Conservation (phyloP, 1,140 invertebrate genomes). For the Drosophila jambulina region DNA sequence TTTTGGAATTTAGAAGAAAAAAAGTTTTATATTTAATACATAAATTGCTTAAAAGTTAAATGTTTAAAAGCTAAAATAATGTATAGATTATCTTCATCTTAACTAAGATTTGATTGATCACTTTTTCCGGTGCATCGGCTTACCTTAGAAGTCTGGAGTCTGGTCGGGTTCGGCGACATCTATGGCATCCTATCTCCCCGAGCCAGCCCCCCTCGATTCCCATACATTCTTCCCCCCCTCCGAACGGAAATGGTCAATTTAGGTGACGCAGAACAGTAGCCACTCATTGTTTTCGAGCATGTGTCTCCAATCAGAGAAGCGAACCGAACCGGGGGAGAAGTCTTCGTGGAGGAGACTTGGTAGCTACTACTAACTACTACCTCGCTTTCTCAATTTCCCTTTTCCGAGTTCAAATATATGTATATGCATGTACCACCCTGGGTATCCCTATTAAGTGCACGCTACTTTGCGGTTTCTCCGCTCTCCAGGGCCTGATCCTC, state of each 20-base stretch:
- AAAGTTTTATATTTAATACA: too few relatives aligned
- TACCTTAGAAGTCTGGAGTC: conserved; percentile 14
- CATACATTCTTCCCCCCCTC: conserved; percentile 5
- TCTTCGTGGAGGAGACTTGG: conserved; percentile 9
- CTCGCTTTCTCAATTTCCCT: not conserved
- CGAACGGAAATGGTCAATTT: conserved; percentile 74
- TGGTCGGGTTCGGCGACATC: conserved; percentile 37
- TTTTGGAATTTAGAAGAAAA: too few relatives aligned
- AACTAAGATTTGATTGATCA: not conserved
- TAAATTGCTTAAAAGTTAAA: not conserved
- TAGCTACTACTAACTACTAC: not conserved
- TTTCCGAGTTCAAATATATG: not conserved
- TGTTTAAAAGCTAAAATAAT: not conserved
- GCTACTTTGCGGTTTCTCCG: conserved; percentile 36
- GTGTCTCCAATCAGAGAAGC: conserved; percentile 28
- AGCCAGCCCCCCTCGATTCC: not conserved
- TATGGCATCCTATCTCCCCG: conserved; percentile 16
- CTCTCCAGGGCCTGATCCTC: conserved; percentile 24
- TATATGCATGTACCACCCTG: not conserved
- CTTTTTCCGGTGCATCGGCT: conserved; percentile 19
- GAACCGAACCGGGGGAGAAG: conserved; percentile 9
- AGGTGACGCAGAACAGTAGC: conserved; percentile 55
- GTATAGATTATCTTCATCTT: too few relatives aligned
- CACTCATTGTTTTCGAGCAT: conserved; percentile 59
- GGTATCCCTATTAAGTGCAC: conserved; percentile 42